Evolutionary conservation across 1,140 invertebrate genomes (phyloP), one percentile per base, ranked within the genome.

Genomic region (Microplitis demolitor): DNA sequence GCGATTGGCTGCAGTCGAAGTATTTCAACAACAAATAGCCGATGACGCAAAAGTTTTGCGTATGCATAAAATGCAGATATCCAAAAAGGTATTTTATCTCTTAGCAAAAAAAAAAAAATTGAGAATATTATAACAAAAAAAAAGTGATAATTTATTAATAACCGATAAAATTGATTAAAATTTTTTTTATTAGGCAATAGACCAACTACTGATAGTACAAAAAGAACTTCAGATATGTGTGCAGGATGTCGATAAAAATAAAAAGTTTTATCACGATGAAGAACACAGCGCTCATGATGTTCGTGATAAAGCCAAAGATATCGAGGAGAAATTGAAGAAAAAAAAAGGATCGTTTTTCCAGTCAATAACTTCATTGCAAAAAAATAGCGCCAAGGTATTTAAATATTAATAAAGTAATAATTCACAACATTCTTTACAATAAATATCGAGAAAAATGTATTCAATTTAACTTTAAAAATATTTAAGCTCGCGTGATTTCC

Each of bases 291-390:
- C 97, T 8, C 95, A 98, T 79, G 97, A 98, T 80, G 97, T 97
- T 0, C 89, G 97, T 56, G 95, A 97, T 80, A 98, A 98, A 83
- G 95, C 96, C 66, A 93, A 94, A 77, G 96, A 98, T 74, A 97
- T 97, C 73, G 97, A 98, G 85, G 96, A 98, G 88, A 98, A 98
- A 94, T 87, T 98, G 71, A 98, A 97, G 89, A 96, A 96, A 89
- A 98, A 98, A 88, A 98, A 98, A 79, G 96, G 96, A 35, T 96
- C 96, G 2, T 96, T 98, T 85, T 98, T 98, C 87, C 95, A 97
- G 85, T 98, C 96, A 0, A 95, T 98, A 76, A 96, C 96, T 11
- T 97, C 96, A 62, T 88, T 98, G 76, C 96, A 98, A 85, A 97
- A 97, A 87, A 97, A 97, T 84, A 97, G 95, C 87, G 95, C 95